A percentile compares a stretch with the other conserved stretches of the same genome.
Evolutionary conservation across 2,113 vertebrate genomes (phyloP).

Genomic region (Mugil cephalus): DNA sequence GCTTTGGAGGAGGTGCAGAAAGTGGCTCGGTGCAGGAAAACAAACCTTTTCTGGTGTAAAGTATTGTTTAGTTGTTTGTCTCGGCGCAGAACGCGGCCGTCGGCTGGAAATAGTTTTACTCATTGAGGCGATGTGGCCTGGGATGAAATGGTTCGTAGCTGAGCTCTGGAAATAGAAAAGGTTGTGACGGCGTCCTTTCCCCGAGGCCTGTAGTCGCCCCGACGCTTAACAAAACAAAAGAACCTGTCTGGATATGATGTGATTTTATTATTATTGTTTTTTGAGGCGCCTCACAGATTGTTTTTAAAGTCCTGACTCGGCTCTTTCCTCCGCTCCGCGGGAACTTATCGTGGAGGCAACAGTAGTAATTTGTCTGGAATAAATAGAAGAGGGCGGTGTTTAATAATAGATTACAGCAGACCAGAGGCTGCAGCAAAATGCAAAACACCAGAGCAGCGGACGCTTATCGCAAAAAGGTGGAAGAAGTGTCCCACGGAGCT

Average conservation of each 20-base stretch:
- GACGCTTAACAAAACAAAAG: no score
- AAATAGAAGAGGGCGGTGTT: conserved; percentile 27
- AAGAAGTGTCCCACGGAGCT: no score
- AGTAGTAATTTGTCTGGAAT: conserved; percentile 34
- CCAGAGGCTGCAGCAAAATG: neutral
- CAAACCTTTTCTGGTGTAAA: conserved; percentile 9
- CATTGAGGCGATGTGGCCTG: no score
- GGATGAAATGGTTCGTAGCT: no score
- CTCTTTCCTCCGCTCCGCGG: neutral
- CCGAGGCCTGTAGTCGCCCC: no score
- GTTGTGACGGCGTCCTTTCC: no score
- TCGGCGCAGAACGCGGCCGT: conserved; percentile 7
- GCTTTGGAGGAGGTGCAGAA: conserved; percentile 22
- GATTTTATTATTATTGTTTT: no score
- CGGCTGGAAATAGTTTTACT: conserved; percentile 50
- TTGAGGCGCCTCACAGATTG: neutral
- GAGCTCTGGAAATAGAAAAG: no score
- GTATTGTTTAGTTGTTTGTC: conserved; percentile 56
- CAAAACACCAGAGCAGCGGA: neutral
- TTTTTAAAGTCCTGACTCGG: neutral
- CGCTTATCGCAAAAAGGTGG: conserved; percentile 14
- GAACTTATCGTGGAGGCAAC: conserved; percentile 19
- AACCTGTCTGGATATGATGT: no score
- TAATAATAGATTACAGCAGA: conserved; percentile 46
- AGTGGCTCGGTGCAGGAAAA: conserved; percentile 7